These are phyloP conservation scores for Sorex fumeus DNA, from an alignment of 2,113 vertebrate genomes.

Conservation along the genomic window DNA sequence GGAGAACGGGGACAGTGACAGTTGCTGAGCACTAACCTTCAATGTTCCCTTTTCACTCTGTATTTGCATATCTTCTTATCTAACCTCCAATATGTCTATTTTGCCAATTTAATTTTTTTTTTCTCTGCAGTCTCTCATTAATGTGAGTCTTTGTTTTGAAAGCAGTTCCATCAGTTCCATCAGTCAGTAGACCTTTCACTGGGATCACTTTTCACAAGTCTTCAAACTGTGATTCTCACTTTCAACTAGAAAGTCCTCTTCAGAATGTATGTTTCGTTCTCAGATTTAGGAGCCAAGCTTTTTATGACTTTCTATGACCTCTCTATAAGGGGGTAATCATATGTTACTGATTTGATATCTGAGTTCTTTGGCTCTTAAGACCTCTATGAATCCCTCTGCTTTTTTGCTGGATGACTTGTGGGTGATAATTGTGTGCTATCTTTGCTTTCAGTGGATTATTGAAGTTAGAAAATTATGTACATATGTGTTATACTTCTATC, in stretches of 20 bases:
- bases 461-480: background rate
- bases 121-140: background rate
- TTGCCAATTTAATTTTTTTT: background rate
- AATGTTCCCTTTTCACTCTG: background rate
- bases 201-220: background rate
- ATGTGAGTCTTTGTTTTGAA: background rate
- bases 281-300: background rate
- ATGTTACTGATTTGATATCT: background rate
- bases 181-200: background rate
- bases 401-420: background rate
- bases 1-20: too few relatives aligned
- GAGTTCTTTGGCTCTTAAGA: background rate
- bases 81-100: background rate
- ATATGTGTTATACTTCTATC: background rate
- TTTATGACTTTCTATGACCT: background rate
- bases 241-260: background rate
- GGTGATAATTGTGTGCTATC: background rate
- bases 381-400: background rate
- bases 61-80: background rate
- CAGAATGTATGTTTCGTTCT: background rate
- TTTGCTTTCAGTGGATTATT: slow-evolving; percentile 21
- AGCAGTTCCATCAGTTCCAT: background rate
- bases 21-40: background rate
- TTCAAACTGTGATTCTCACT: background rate
- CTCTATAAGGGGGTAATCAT: background rate